Evolutionary conservation across 2,113 vertebrate genomes (phyloP).

Genomic region (Dipodomys merriami): DNA sequence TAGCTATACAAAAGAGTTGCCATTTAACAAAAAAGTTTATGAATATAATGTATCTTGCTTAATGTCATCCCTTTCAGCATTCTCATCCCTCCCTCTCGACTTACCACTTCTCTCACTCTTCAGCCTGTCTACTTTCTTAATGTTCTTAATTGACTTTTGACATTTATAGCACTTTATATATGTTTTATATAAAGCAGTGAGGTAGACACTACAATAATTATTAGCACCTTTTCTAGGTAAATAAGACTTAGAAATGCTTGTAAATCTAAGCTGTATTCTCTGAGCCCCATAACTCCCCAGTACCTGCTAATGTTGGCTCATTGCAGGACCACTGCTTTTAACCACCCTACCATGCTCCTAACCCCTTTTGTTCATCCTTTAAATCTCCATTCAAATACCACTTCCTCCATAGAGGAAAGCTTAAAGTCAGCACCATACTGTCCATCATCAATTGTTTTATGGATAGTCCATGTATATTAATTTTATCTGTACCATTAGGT

Average conservation of each 20-base stretch:
- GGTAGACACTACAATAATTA: background rate
- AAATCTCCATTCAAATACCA: slow-evolving; percentile 21
- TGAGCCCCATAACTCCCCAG: background rate
- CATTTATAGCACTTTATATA: background rate
- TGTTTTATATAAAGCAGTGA: slow-evolving; percentile 7
- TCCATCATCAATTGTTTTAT: background rate
- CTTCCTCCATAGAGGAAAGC: slow-evolving; percentile 65
- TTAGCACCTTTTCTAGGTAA: background rate
- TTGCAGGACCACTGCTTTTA: background rate
- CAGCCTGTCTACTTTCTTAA: background rate
- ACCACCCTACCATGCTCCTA: background rate
- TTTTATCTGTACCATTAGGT: background rate
- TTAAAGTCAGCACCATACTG: slow-evolving; percentile 1
- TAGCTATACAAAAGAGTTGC: too few relatives aligned
- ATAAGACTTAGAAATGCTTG: background rate
- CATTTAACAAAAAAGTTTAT: too few relatives aligned
- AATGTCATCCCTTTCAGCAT: too few relatives aligned
- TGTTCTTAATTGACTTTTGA: background rate
- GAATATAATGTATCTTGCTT: too few relatives aligned
- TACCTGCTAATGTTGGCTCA: background rate
- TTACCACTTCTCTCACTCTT: background rate
- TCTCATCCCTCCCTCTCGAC: too few relatives aligned
- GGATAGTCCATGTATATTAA: background rate
- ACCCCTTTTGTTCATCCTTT: background rate
- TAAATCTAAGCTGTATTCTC: background rate